phyloP scores from a whole-genome alignment of 2,888 invertebrate species.

The Sminthurides aquaticus region DNA sequence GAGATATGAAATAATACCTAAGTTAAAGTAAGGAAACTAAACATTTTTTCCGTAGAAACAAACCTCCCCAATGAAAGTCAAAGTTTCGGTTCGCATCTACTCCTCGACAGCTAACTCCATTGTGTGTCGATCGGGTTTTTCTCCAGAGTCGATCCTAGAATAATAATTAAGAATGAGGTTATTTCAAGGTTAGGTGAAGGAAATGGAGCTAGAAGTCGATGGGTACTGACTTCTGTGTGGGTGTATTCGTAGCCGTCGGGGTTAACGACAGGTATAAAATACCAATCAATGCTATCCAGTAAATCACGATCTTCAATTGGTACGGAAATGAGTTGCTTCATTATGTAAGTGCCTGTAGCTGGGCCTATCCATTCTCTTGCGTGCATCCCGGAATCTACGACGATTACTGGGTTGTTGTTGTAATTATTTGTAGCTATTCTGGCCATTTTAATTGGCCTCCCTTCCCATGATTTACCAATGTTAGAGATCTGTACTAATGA shows the following conservation, averaged over 20 bases:
- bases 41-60: neutral
- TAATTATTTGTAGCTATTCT: slow-evolving; percentile 45
- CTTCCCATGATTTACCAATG: slow-evolving; percentile 45
- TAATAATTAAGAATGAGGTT: neutral
- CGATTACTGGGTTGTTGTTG: slow-evolving; percentile 48
- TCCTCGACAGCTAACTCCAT: slow-evolving; percentile 55
- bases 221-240: slow-evolving; percentile 35
- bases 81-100: slow-evolving; percentile 79
- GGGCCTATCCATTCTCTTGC: slow-evolving; percentile 57
- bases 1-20: neutral
- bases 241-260: slow-evolving; percentile 52
- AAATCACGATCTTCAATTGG: slow-evolving; percentile 49
- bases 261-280: slow-evolving; percentile 65
- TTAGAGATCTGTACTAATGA: slow-evolving; percentile 41
- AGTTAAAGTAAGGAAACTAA: neutral
- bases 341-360: slow-evolving; percentile 39
- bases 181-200: neutral
- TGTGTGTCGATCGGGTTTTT: slow-evolving; percentile 58
- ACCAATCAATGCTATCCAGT: slow-evolving; percentile 56
- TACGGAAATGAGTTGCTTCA: slow-evolving; percentile 54
- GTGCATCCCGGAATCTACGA: slow-evolving; percentile 52
- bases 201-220: neutral
- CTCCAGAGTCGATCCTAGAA: slow-evolving; percentile 64
- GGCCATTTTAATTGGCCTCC: slow-evolving; percentile 46
- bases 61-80: slow-evolving; percentile 62